A percentile compares a stretch with the other conserved stretches of the same genome.
phyloP scores from a whole-genome alignment of 2,113 vertebrate genomes.

The Phylloscopus trochiloides region DNA sequence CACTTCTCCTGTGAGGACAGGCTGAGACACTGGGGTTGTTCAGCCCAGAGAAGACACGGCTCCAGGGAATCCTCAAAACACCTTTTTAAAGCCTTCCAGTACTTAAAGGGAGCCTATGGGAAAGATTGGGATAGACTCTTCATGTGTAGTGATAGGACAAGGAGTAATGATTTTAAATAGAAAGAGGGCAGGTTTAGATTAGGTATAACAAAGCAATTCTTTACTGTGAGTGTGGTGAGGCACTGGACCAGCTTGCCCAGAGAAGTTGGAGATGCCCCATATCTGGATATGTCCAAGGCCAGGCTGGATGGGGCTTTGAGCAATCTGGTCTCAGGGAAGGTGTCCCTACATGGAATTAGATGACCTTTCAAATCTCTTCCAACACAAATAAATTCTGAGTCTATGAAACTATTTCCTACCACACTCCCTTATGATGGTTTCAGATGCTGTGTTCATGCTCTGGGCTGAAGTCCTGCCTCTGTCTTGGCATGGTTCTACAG shows the following conservation, averaged over 20 bases:
- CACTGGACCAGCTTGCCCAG: not conserved
- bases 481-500: not conserved
- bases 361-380: not conserved
- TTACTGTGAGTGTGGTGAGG: not conserved
- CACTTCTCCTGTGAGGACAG: not conserved
- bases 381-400: not conserved
- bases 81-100: not conserved
- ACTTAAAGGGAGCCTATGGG: not conserved
- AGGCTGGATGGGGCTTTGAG: not conserved
- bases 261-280: not conserved
- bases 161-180: not conserved
- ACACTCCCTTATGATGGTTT: not conserved
- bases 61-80: accelerated
- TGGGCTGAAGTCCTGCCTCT: not conserved
- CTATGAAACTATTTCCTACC: not conserved
- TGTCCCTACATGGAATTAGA: not conserved
- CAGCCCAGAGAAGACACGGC: not conserved
- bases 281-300: not conserved
- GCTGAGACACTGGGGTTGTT: not conserved
- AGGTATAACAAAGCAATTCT: not conserved
- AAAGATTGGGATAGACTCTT: not conserved
- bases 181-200: not conserved
- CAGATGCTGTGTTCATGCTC: not conserved
- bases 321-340: not conserved
- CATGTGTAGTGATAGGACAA: not conserved